These are phyloP conservation scores for Bradysia coprophila DNA, from an alignment of 1,140 invertebrate genomes.

Conservation along the genomic window DNA sequence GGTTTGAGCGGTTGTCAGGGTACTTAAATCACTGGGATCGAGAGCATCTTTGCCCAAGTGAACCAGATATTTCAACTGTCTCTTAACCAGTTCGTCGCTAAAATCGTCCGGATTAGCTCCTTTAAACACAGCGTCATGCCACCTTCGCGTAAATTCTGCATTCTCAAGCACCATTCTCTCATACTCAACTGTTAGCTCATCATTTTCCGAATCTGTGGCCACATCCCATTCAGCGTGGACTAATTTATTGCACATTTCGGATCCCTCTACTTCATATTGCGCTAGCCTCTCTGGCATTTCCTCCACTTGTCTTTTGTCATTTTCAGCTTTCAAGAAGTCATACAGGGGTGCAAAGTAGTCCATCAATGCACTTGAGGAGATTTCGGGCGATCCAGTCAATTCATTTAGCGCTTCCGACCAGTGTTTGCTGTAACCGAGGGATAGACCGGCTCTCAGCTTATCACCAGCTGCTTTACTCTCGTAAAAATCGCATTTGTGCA, in stretches of 20 bases:
- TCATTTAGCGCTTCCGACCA: conserved; percentile 35
- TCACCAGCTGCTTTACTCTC: conserved; percentile 25
- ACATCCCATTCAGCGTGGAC: background rate
- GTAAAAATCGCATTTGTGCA: conserved; percentile 40
- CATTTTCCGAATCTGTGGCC: background rate
- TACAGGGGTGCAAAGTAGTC: conserved; percentile 24
- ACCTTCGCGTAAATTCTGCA: background rate
- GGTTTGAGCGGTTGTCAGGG: conserved; percentile 37
- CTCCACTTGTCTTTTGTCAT: conserved; percentile 19
- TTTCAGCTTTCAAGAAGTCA: conserved; percentile 22
- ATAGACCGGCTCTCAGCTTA: conserved; percentile 37
- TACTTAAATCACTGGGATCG: background rate
- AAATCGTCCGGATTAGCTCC: background rate
- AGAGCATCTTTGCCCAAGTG: background rate
- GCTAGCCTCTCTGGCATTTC: background rate
- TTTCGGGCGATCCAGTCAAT: conserved; percentile 31
- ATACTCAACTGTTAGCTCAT: background rate
- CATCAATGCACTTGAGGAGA: conserved; percentile 24
- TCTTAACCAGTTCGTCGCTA: background rate
- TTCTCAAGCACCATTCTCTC: background rate
- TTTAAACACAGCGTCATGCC: background rate
- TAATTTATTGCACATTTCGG: too few species aligned
- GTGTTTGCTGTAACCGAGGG: conserved; percentile 36
- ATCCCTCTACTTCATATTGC: background rate
- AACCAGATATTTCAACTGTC: background rate